phyloP scores from a whole-genome alignment of 2,113 vertebrate genomes.

The Saguinus imperator region DNA sequence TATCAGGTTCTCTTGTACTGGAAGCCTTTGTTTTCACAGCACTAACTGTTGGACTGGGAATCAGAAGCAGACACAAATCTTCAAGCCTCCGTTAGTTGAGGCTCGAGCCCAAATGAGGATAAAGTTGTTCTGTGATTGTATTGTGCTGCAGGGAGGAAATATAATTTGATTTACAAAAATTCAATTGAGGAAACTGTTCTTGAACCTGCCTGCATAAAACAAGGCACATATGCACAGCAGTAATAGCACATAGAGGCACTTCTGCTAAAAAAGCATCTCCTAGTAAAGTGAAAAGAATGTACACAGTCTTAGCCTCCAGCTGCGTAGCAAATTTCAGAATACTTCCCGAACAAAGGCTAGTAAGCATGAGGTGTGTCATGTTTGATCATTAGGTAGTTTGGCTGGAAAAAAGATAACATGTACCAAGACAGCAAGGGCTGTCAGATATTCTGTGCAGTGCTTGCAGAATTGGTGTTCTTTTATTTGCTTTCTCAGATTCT shows the following conservation, averaged over 20 bases:
- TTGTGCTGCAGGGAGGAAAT: slow-evolving; percentile 11
- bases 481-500: slow-evolving; percentile 68
- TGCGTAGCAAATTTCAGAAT: slow-evolving; percentile 73
- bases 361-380: slow-evolving; percentile 62
- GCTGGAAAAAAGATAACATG: slow-evolving; percentile 55
- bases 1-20: neutral
- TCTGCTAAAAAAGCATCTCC: slow-evolving; percentile 52
- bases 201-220: slow-evolving; percentile 44
- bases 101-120: slow-evolving; percentile 7
- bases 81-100: neutral
- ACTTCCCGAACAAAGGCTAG: slow-evolving; percentile 70
- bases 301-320: slow-evolving; percentile 70
- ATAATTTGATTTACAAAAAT: slow-evolving; percentile 59
- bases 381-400: slow-evolving; percentile 72
- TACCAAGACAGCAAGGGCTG: slow-evolving; percentile 37
- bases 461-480: slow-evolving; percentile 61
- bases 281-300: slow-evolving; percentile 57
- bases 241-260: slow-evolving; percentile 41
- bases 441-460: slow-evolving; percentile 49
- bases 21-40: neutral
- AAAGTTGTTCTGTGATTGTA: slow-evolving; percentile 29
- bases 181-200: slow-evolving; percentile 49
- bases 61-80: slow-evolving; percentile 23
- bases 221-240: slow-evolving; percentile 50
- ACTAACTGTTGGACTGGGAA: neutral